Percentiles rank a stretch among this genome's conserved stretches.
Conservation (phyloP, 2,113 vertebrate species). For the Otus sunia region DNA sequence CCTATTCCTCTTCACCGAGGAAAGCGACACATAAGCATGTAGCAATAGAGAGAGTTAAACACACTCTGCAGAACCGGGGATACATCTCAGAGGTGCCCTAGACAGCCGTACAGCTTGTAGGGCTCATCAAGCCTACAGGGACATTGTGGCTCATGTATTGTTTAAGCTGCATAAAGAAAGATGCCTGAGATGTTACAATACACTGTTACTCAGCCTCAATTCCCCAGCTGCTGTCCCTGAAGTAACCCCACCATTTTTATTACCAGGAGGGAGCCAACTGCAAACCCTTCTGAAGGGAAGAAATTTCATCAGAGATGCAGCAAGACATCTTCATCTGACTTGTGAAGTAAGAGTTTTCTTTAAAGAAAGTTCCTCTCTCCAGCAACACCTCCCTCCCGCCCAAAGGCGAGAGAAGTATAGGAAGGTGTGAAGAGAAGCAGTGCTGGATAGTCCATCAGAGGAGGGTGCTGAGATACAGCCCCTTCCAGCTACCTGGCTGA, state of each 20-base stretch:
- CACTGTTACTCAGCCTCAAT: not conserved
- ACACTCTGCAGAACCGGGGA: not conserved
- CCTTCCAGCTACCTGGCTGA: constrained; percentile 34
- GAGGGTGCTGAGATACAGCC: not conserved
- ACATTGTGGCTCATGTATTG: rapidly evolving
- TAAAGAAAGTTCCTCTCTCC: not conserved
- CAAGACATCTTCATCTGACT: not conserved
- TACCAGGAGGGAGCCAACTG: not conserved
- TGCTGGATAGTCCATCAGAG: not conserved
- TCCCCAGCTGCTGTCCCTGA: not conserved
- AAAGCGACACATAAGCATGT: not conserved
- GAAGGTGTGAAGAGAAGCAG: not conserved
- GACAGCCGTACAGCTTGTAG: not conserved
- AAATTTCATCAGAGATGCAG: not conserved
- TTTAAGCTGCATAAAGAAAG: not conserved
- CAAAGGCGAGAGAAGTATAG: not conserved
- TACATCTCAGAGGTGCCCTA: not conserved
- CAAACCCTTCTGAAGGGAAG: constrained; percentile 11
- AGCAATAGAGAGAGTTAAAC: not conserved
- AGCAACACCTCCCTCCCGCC: not conserved
- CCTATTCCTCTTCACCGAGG: rapidly evolving
- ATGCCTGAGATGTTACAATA: not conserved
- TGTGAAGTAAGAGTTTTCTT: not conserved
- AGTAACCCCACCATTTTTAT: not conserved
- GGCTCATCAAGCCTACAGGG: not conserved